phyloP scores from a whole-genome alignment of 2,888 invertebrate species.

The Ephialtes manifestator region DNA sequence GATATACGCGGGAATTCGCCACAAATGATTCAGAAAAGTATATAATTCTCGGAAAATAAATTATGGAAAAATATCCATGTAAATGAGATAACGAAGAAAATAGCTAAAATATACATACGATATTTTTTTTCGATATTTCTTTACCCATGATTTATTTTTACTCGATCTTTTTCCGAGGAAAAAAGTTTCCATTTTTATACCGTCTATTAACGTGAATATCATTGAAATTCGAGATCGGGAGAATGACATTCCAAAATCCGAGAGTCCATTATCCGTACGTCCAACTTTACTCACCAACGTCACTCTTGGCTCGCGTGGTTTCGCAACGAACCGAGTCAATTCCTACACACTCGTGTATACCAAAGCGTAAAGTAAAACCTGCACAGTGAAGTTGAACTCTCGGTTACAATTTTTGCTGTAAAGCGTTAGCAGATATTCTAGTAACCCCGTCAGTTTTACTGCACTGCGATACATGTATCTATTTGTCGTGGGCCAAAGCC shows the following conservation, averaged over 20 bases:
- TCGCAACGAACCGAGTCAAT: slow-evolving; percentile 64
- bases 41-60: no score
- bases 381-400: slow-evolving; percentile 18
- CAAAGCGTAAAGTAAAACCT: not conserved
- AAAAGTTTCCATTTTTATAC: not conserved
- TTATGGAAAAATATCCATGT: no score
- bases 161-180: not conserved
- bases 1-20: no score
- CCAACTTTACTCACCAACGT: slow-evolving; percentile 47
- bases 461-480: not conserved
- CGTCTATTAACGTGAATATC: slow-evolving; percentile 3
- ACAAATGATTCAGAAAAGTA: no score
- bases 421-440: not conserved
- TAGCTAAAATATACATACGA: no score
- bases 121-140: no score
- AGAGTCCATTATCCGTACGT: slow-evolving; percentile 53
- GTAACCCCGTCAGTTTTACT: slow-evolving; percentile 22
- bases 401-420: not conserved
- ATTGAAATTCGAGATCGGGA: not conserved
- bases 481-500: slow-evolving; percentile 42
- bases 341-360: not conserved
- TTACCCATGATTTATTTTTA: not conserved
- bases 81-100: no score
- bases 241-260: not conserved
- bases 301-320: slow-evolving; percentile 49